These are phyloP conservation scores for Hydrocynus forskahlii DNA, from an alignment of 2,797 vertebrate species.

Conservation along the genomic window DNA sequence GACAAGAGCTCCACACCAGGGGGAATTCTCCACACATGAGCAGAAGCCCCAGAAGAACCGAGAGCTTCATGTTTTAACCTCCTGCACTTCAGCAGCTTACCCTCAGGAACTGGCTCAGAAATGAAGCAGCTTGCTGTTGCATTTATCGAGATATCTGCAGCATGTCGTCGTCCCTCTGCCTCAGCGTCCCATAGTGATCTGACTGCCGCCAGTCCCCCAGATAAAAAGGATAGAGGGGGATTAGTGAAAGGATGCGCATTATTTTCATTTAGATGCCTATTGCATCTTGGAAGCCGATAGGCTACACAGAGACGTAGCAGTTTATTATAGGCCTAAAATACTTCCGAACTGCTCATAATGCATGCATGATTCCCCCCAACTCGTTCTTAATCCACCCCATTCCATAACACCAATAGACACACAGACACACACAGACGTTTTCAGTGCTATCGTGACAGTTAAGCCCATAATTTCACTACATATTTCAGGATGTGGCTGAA, in stretches of 20 bases:
- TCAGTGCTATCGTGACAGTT: constrained; percentile 5
- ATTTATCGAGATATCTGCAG: constrained; percentile 59
- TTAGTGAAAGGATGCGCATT: constrained; percentile 88
- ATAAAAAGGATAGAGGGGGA: constrained; percentile 96
- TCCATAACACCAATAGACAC: neutral
- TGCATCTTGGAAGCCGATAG: constrained; percentile 83
- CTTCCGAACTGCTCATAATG: constrained; percentile 78
- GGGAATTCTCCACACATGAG: constrained; percentile 75
- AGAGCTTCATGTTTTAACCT: constrained; percentile 73
- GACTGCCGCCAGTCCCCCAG: constrained; percentile 81
- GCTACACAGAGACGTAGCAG: constrained; percentile 71
- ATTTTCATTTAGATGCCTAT: constrained; percentile 89
- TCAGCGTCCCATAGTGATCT: constrained; percentile 80
- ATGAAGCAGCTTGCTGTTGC: constrained; percentile 23
- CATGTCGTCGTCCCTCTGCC: constrained; percentile 75
- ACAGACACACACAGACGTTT: neutral
- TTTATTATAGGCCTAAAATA: constrained; percentile 63
- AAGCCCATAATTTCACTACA: constrained; percentile 18
- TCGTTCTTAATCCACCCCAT: constrained; percentile 33
- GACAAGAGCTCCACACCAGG: constrained; percentile 77
- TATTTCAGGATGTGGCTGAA: constrained; percentile 7
- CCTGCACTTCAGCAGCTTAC: constrained; percentile 41
- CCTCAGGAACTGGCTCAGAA: constrained; percentile 23
- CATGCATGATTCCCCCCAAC: constrained; percentile 63
- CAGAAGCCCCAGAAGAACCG: constrained; percentile 80